Percentiles rank a stretch among this genome's conserved stretches.
Conservation (phyloP, 2,888 invertebrate genomes). For the Caprella mutica region DNA sequence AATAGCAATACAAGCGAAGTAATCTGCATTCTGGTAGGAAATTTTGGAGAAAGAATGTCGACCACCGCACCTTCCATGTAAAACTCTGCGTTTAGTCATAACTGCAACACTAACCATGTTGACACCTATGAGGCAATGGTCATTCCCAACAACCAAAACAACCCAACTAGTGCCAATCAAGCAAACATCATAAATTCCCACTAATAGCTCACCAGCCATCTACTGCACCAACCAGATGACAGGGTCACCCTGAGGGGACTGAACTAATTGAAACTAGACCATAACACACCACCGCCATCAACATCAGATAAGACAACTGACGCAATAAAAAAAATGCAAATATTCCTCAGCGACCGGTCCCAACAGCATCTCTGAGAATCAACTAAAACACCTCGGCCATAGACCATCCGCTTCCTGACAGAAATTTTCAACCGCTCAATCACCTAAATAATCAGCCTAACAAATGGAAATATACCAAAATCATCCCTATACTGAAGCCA, state of each 20-base stretch:
- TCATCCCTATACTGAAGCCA: neutral
- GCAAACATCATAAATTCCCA: neutral
- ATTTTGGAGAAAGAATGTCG: too few species aligned
- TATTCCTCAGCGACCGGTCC: neutral
- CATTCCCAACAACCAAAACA: too few species aligned
- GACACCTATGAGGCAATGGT: neutral
- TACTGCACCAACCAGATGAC: neutral
- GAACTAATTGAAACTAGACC: neutral
- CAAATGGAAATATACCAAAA: neutral
- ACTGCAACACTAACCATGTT: neutral
- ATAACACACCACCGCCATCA: neutral
- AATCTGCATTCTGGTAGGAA: too few species aligned
- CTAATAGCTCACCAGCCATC: neutral
- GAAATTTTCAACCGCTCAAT: neutral
- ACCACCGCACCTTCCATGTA: too few species aligned
- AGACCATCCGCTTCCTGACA: neutral
- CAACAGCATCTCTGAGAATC: neutral
- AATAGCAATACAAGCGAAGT: neutral
- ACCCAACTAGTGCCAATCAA: neutral
- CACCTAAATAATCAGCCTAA: neutral
- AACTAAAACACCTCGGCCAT: neutral
- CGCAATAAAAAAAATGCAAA: neutral
- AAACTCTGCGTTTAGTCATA: neutral
- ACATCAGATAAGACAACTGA: neutral
- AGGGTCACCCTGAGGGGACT: neutral